These are phyloP conservation scores for Atractosteus spatula DNA, from an alignment of 2,113 vertebrate genomes.

Conservation along the genomic window DNA sequence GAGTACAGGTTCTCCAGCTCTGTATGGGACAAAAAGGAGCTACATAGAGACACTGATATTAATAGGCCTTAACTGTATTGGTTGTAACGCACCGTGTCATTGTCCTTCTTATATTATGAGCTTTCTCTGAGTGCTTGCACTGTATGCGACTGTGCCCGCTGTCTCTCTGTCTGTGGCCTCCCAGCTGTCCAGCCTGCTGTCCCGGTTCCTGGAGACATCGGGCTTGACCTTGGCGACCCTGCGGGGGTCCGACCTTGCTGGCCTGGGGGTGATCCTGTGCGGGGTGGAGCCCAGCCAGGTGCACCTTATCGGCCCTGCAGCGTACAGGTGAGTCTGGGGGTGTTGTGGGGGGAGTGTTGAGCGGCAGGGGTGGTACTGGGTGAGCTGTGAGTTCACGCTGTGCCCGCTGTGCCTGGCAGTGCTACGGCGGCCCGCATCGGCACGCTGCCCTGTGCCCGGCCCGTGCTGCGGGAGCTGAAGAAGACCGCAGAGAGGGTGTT, in stretches of 20 bases:
- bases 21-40: too few relatives aligned
- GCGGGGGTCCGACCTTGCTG: conserved; percentile 72
- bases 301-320: conserved; percentile 52
- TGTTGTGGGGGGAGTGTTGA: not conserved
- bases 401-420: conserved; percentile 42
- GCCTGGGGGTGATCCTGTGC: conserved; percentile 65
- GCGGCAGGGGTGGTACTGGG: not conserved
- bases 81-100: too few relatives aligned
- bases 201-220: conserved; percentile 68
- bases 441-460: conserved; percentile 51
- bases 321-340: conserved; percentile 62
- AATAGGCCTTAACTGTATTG: too few relatives aligned
- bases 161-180: conserved; percentile 19
- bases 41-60: too few relatives aligned
- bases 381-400: not conserved
- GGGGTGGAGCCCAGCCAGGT: conserved; percentile 59
- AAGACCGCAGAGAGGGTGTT: conserved; percentile 61
- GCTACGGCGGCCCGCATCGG: conserved; percentile 62
- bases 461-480: conserved; percentile 62
- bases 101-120: too few relatives aligned
- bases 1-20: too few relatives aligned
- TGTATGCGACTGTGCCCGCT: not conserved
- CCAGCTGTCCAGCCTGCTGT: conserved; percentile 50
- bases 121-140: too few relatives aligned
- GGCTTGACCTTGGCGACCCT: conserved; percentile 53